A percentile compares a stretch with the other conserved stretches of the same genome.
Conservation (phyloP, 2,113 vertebrate species). For the Romanogobio albipinnatus region DNA sequence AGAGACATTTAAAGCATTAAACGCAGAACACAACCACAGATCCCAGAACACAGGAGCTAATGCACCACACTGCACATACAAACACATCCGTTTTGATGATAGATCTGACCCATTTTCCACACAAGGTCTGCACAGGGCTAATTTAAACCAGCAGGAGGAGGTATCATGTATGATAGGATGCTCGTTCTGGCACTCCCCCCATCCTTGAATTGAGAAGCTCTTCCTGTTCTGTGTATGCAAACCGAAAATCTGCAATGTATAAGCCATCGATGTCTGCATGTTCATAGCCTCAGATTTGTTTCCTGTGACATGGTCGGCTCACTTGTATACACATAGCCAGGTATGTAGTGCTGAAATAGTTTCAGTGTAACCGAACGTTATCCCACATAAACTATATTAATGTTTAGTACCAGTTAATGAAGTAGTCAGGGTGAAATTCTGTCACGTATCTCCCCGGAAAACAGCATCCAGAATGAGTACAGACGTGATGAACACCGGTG, state of each 20-base stretch:
- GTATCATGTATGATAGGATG: constrained; percentile 74
- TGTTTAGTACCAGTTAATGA: not conserved
- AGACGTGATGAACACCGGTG: not conserved
- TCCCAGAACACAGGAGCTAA: not conserved
- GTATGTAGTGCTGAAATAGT: not conserved
- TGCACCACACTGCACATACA: not conserved
- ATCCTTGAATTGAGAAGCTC: constrained; percentile 71
- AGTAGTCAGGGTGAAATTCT: not conserved
- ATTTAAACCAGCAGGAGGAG: constrained; percentile 42
- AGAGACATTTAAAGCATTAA: constrained; percentile 54
- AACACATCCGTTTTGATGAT: not conserved
- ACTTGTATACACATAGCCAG: not conserved
- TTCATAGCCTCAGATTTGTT: constrained; percentile 4
- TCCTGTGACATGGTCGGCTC: not conserved
- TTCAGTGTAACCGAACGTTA: not conserved
- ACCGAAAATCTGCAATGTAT: constrained; percentile 32
- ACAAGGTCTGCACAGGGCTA: constrained; percentile 21
- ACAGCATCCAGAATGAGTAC: not conserved
- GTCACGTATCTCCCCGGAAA: not conserved
- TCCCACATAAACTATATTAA: not conserved
- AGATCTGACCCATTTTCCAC: constrained; percentile 24
- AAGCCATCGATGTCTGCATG: constrained; percentile 46
- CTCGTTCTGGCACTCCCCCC: constrained; percentile 35
- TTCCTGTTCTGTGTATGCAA: constrained; percentile 51
- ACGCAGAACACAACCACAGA: constrained; percentile 37